These are phyloP conservation scores for Pangasius macronema DNA, from an alignment of 2,797 vertebrate genomes.

Conservation along the genomic window DNA sequence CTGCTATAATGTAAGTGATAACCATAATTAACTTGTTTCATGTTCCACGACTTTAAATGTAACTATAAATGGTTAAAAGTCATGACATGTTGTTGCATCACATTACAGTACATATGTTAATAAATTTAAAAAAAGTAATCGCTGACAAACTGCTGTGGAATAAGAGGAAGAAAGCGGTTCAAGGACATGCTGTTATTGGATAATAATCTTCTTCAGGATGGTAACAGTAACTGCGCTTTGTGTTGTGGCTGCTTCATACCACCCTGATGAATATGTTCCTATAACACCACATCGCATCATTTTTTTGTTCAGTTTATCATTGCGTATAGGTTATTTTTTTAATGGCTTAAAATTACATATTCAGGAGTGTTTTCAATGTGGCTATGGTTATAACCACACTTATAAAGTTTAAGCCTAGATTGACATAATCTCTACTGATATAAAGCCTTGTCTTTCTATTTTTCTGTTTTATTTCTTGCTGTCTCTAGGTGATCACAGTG, in stretches of 20 bases:
- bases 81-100: too few relatives aligned
- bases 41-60: neutral
- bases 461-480: conserved; percentile 13
- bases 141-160: too few relatives aligned
- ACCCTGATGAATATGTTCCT: neutral
- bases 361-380: too few relatives aligned
- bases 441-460: neutral
- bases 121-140: too few relatives aligned
- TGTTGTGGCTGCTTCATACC: neutral
- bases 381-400: neutral
- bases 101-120: too few relatives aligned
- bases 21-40: neutral
- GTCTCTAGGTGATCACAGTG: conserved; percentile 75
- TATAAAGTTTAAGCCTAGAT: neutral
- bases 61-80: neutral
- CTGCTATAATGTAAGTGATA: neutral
- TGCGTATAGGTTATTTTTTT: neutral
- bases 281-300: neutral
- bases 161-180: neutral
- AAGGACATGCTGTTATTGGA: neutral
- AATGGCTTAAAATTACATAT: too few relatives aligned
- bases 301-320: neutral
- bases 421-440: neutral
- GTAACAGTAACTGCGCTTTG: neutral
- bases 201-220: neutral